Conservation (phyloP, 2,888 invertebrate species). For the Nymphalis urticae region DNA sequence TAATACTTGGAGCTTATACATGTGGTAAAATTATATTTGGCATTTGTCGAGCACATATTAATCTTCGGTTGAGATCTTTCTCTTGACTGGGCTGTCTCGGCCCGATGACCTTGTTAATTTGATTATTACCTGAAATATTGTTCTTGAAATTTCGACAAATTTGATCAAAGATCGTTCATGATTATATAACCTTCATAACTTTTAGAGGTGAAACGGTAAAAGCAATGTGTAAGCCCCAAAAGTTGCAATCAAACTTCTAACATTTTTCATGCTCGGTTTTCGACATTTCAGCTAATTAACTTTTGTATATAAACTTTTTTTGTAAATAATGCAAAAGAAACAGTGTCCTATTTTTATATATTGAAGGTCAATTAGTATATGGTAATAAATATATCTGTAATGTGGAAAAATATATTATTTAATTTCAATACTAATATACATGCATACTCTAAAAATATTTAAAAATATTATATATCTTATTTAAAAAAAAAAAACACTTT, state of each 20-base stretch:
- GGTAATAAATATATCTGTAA: too few relatives aligned
- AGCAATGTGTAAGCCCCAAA: slow-evolving; percentile 13
- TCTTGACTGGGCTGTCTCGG: too few relatives aligned
- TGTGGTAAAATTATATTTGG: too few relatives aligned
- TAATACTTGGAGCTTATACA: too few relatives aligned
- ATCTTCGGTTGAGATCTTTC: too few relatives aligned
- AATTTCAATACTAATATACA: too few relatives aligned
- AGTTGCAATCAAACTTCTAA: neutral
- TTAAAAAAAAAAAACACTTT: too few relatives aligned
- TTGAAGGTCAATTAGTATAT: too few relatives aligned
- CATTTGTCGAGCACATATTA: neutral
- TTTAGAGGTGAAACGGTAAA: slow-evolving; percentile 14
- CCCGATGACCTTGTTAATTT: neutral
- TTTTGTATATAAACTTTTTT: neutral
- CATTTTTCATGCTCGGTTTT: neutral
- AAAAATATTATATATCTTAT: too few relatives aligned
- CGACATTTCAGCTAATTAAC: slow-evolving; percentile 4
- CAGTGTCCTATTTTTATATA: too few relatives aligned
- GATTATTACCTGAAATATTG: neutral
- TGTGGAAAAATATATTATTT: too few relatives aligned
- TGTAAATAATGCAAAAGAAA: neutral
- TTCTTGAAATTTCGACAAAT: slow-evolving; percentile 5
- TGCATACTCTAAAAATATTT: too few relatives aligned
- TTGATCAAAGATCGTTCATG: slow-evolving; percentile 15
- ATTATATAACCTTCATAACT: slow-evolving; percentile 22